Conservation (phyloP, 2,113 vertebrate species). For the Neotoma lepida region DNA sequence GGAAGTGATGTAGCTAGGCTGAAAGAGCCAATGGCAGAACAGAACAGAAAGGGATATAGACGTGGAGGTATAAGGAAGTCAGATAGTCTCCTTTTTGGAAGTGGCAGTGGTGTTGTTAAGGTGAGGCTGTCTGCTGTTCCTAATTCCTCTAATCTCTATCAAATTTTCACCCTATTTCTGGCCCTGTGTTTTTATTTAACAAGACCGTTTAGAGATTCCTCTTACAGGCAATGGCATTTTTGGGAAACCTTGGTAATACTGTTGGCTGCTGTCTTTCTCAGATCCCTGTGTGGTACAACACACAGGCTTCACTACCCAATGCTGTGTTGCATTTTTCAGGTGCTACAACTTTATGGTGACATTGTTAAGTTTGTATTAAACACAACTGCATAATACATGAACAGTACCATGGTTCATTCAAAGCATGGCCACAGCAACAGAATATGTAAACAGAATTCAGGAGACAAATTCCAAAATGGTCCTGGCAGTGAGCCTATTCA, state of each 20-base stretch:
- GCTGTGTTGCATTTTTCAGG: not conserved
- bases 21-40: too few relatives aligned
- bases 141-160: too few relatives aligned
- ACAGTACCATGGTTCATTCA: not conserved
- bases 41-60: too few relatives aligned
- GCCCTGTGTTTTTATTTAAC: too few relatives aligned
- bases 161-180: too few relatives aligned
- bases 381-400: not conserved
- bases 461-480: not conserved
- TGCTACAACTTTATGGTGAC: not conserved
- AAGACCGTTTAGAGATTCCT: too few relatives aligned
- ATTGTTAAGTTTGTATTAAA: not conserved
- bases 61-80: too few relatives aligned
- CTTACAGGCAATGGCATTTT: not conserved
- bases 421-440: not conserved
- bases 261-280: not conserved
- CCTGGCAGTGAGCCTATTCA: not conserved
- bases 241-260: not conserved
- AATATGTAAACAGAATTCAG: not conserved
- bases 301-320: not conserved
- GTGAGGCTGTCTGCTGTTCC: too few relatives aligned
- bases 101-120: too few relatives aligned
- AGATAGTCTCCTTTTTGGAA: too few relatives aligned
- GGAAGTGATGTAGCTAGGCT: too few relatives aligned
- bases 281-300: not conserved